A percentile compares a stretch with the other conserved stretches of the same genome.
phyloP scores from a whole-genome alignment of 2,113 vertebrate genomes.

The Triplophysa dalaica region DNA sequence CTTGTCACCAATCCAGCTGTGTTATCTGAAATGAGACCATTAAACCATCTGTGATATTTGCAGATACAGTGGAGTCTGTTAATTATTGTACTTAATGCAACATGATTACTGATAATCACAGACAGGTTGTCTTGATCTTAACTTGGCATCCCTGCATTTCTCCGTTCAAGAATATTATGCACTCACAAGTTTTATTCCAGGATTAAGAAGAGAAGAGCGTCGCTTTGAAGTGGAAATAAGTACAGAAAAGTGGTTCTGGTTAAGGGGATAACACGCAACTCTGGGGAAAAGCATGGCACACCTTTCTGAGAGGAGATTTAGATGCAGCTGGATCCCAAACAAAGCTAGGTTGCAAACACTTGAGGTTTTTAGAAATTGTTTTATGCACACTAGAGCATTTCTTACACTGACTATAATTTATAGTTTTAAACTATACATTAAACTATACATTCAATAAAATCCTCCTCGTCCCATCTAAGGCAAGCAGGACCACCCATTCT shows the following conservation, averaged over 20 bases:
- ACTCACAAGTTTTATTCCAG: neutral
- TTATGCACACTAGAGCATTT: neutral
- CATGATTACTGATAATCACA: neutral
- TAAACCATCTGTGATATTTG: neutral
- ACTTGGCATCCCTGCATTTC: neutral
- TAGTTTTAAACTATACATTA: neutral
- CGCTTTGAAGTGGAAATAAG: slow-evolving; percentile 25
- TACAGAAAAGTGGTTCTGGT: slow-evolving; percentile 15
- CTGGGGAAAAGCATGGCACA: slow-evolving; percentile 21
- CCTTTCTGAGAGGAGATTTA: slow-evolving; percentile 16
- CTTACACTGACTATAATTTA: neutral
- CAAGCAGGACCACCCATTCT: neutral
- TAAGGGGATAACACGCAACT: slow-evolving; percentile 39
- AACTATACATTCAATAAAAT: neutral
- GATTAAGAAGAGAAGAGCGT: slow-evolving; percentile 7
- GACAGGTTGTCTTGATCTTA: neutral
- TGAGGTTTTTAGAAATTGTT: neutral
- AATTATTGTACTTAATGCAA: neutral
- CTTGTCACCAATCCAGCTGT: slow-evolving; percentile 86
- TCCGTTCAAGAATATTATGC: neutral
- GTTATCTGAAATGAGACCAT: slow-evolving; percentile 79
- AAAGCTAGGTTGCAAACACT: slow-evolving; percentile 20
- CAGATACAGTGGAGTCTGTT: neutral
- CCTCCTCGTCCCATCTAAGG: too few species aligned
- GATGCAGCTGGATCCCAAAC: slow-evolving; percentile 21